These are phyloP conservation scores for Silurus glanis DNA, from an alignment of 2,113 vertebrate species.

Conservation along the genomic window DNA sequence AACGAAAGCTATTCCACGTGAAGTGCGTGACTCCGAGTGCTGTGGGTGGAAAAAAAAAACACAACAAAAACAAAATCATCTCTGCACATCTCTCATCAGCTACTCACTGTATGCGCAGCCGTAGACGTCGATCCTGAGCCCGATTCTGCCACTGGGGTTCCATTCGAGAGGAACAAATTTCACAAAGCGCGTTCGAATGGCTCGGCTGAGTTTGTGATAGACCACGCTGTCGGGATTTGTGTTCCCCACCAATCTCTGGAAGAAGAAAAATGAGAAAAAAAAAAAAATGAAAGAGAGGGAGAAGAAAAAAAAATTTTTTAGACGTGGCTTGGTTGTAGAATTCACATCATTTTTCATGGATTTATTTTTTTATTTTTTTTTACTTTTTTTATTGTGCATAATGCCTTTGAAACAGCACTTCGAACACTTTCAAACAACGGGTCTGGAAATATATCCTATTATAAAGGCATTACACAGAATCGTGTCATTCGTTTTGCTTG, in stretches of 20 bases:
- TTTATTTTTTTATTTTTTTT: neutral
- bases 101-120: conserved; percentile 94
- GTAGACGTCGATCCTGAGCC: conserved; percentile 85
- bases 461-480: neutral
- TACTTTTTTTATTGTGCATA: neutral
- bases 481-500: neutral
- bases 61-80: neutral
- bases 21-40: neutral
- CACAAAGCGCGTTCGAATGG: conserved; percentile 83
- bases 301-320: neutral
- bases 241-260: conserved; percentile 85
- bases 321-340: neutral
- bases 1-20: neutral
- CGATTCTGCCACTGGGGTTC: conserved; percentile 80
- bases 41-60: neutral
- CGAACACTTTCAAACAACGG: neutral
- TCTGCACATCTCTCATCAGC: neutral
- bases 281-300: too few relatives aligned
- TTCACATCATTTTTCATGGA: neutral
- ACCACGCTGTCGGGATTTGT: conserved; percentile 83
- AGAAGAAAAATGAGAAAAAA: conserved; percentile 53
- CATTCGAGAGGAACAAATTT: conserved; percentile 87
- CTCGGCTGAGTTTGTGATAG: conserved; percentile 84
- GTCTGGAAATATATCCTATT: neutral
- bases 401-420: neutral